Percentiles rank a stretch among this genome's conserved stretches.
phyloP scores from a whole-genome alignment of 2,113 vertebrate species.

The Callipepla californica region DNA sequence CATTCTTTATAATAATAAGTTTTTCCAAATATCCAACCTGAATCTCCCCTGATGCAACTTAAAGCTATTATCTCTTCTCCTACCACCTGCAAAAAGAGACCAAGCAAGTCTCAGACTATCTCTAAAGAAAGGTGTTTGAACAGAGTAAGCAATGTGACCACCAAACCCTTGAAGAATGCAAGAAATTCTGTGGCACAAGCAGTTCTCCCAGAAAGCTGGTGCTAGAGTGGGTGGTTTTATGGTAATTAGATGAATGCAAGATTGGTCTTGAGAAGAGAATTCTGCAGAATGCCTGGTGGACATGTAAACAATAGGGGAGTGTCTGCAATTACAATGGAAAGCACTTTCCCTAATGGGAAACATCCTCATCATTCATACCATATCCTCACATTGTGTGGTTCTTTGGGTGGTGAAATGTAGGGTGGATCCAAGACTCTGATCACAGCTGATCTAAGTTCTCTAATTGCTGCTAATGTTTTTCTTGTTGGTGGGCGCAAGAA shows the following conservation, averaged over 20 bases:
- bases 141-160: background rate
- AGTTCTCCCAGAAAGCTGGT: background rate
- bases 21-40: too few species aligned
- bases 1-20: too few species aligned
- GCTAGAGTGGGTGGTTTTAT: background rate
- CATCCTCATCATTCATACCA: background rate
- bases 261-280: background rate
- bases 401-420: background rate
- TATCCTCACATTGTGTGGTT: background rate
- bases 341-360: conserved; percentile 58
- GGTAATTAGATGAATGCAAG: background rate
- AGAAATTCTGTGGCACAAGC: background rate
- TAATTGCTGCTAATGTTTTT: background rate
- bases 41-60: too few species aligned
- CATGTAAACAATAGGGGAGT: conserved; percentile 2
- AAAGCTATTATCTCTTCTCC: too few species aligned
- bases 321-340: conserved; percentile 25
- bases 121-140: background rate
- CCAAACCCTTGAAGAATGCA: background rate
- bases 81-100: too few species aligned
- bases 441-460: background rate
- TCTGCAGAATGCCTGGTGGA: conserved; percentile 12
- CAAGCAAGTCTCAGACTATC: background rate
- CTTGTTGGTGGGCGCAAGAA: background rate
- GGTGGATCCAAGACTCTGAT: background rate